phyloP scores from a whole-genome alignment of 92 coral and sea anemone species.

The Desmophyllum pertusum region DNA sequence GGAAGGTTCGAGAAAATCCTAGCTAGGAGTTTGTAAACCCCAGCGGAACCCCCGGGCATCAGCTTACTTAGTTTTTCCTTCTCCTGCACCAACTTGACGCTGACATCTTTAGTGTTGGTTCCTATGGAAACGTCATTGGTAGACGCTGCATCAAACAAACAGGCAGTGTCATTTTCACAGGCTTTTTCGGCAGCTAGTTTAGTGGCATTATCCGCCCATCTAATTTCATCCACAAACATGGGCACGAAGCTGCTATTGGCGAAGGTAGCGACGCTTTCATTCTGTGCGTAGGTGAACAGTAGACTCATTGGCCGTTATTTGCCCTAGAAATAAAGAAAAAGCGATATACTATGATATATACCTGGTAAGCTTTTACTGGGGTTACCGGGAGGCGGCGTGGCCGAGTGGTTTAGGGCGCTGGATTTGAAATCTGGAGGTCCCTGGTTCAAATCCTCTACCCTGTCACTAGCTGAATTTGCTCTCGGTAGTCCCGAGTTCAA shows the following conservation, averaged over 20 bases:
- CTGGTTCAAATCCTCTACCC: too few species aligned
- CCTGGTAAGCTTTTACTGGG: neutral
- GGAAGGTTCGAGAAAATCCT: neutral
- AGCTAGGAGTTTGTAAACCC: neutral
- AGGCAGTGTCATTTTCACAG: conserved; percentile 59
- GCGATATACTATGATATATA: neutral
- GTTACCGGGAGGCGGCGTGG: too few species aligned
- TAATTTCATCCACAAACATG: conserved; percentile 66
- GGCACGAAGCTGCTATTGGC: conserved; percentile 63
- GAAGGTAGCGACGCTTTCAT: conserved; percentile 57
- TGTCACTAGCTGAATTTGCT: too few species aligned
- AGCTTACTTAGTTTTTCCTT: conserved; percentile 59
- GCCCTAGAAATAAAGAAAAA: conserved; percentile 56
- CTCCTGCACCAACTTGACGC: conserved; percentile 60
- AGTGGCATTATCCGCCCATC: conserved; percentile 47
- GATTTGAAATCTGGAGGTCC: too few species aligned
- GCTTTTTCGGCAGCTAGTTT: conserved; percentile 34
- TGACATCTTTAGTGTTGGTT: conserved; percentile 47
- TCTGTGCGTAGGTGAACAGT: conserved; percentile 68
- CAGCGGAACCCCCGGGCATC: neutral
- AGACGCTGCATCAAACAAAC: conserved; percentile 79
- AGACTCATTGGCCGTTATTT: conserved; percentile 53
- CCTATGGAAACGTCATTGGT: conserved; percentile 73
- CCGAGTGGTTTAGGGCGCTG: too few species aligned
- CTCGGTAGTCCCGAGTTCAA: too few species aligned